A percentile compares a stretch with the other conserved stretches of the same genome.
Evolutionary conservation across 2,797 vertebrate genomes (phyloP).

Genomic region (Galaxias olidus): DNA sequence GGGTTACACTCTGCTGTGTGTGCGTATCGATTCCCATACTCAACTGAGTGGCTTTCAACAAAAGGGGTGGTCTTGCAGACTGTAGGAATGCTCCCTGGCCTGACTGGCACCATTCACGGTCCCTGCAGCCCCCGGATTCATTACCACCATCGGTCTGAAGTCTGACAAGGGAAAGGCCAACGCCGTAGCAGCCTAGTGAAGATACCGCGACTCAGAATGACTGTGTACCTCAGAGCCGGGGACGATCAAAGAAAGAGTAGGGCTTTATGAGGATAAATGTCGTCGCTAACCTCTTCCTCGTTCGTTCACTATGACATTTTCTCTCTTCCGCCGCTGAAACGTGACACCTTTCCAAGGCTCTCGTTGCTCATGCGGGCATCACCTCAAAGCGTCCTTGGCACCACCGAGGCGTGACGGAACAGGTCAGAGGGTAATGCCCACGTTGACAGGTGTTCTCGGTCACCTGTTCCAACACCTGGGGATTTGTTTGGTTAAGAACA

Average conservation of each 20-base stretch:
- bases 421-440: conserved; percentile 18
- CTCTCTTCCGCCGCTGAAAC: conserved; percentile 9
- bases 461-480: conserved; percentile 32
- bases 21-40: conserved; percentile 71
- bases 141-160: conserved; percentile 46
- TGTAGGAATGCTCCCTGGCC: conserved; percentile 67
- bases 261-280: conserved; percentile 7
- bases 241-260: not conserved
- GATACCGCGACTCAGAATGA: conserved; percentile 7
- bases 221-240: not conserved
- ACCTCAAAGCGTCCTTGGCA: conserved; percentile 12
- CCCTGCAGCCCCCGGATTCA: conserved; percentile 64
- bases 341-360: conserved; percentile 12
- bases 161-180: conserved; percentile 23
- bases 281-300: not conserved
- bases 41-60: conserved; percentile 63
- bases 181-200: conserved; percentile 22
- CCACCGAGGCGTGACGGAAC: not conserved
- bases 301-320: conserved; percentile 8
- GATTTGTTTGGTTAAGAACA: conserved; percentile 30
- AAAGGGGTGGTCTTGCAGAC: conserved; percentile 51
- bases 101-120: conserved; percentile 61
- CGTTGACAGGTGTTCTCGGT: conserved; percentile 34
- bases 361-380: conserved; percentile 10
- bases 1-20: conserved; percentile 66